Conservation (phyloP, 2,888 invertebrate species). For the Ypsolopha scabrella region DNA sequence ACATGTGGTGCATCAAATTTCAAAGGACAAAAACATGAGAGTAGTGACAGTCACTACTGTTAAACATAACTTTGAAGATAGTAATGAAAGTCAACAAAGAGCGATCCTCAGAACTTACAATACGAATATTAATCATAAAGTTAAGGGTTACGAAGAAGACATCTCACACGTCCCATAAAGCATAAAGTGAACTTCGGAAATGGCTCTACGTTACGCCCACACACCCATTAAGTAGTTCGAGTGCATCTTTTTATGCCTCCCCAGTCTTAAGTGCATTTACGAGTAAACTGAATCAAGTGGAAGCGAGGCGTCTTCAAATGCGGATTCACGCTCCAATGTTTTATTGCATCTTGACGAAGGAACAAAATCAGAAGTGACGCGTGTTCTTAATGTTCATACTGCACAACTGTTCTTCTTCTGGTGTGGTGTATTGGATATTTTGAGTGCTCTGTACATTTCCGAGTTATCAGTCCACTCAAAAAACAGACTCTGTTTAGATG, state of each 20-base stretch:
- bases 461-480: conserved; percentile 43
- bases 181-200: conserved; percentile 29
- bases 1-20: no score
- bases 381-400: conserved; percentile 2
- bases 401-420: neutral
- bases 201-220: conserved; percentile 35
- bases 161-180: conserved; percentile 17
- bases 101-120: neutral
- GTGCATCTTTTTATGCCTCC: conserved; percentile 57
- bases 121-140: conserved; percentile 2
- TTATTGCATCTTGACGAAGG: conserved; percentile 24
- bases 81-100: neutral
- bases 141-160: conserved; percentile 2
- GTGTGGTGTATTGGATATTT: neutral
- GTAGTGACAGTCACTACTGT: no score
- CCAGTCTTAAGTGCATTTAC: conserved; percentile 60
- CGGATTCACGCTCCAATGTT: conserved; percentile 34
- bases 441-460: conserved; percentile 11
- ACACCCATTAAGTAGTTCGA: conserved; percentile 51
- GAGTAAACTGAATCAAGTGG: conserved; percentile 32
- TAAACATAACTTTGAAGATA: neutral
- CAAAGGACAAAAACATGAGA: no score
- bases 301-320: conserved; percentile 25
- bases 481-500: conserved; percentile 26
- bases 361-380: conserved; percentile 30